A percentile compares a stretch with the other conserved stretches of the same genome.
Conservation (phyloP, 2,888 invertebrate species). For the Apotomis capreana region DNA sequence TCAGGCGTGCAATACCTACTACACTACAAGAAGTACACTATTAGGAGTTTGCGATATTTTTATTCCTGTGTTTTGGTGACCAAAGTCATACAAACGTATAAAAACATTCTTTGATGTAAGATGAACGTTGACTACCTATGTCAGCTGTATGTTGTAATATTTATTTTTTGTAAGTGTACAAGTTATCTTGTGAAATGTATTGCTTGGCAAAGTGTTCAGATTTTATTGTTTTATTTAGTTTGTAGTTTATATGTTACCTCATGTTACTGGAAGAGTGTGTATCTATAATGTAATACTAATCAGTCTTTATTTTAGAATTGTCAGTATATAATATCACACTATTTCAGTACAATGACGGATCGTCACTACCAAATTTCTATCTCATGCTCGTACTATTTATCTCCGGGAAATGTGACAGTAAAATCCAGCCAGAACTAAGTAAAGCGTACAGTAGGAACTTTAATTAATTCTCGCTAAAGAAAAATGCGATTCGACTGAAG, state of each 20-base stretch:
- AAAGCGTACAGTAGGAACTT: constrained; percentile 30
- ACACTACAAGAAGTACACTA: constrained; percentile 21
- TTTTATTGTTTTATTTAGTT: background rate
- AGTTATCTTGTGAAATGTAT: too few relatives aligned
- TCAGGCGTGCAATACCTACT: constrained; percentile 44
- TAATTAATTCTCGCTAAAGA: constrained; percentile 30
- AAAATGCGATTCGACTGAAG: constrained; percentile 27
- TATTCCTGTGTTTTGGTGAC: constrained; percentile 3
- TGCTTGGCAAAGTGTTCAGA: too few relatives aligned
- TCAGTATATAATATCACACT: constrained; percentile 8
- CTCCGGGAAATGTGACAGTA: constrained; percentile 41
- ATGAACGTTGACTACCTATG: background rate
- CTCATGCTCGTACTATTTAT: constrained; percentile 43
- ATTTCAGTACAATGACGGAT: constrained; percentile 26
- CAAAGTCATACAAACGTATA: background rate
- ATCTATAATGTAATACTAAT: background rate
- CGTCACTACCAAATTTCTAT: constrained; percentile 33
- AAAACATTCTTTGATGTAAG: background rate
- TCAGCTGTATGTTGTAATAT: background rate
- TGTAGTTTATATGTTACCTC: background rate
- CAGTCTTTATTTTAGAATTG: background rate
- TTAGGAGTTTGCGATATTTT: background rate
- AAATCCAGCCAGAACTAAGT: constrained; percentile 42
- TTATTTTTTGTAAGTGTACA: too few relatives aligned
- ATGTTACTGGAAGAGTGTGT: constrained; percentile 23